Evolutionary conservation across 2,113 vertebrate species (phyloP).

Genomic region (Ptyas mucosa): DNA sequence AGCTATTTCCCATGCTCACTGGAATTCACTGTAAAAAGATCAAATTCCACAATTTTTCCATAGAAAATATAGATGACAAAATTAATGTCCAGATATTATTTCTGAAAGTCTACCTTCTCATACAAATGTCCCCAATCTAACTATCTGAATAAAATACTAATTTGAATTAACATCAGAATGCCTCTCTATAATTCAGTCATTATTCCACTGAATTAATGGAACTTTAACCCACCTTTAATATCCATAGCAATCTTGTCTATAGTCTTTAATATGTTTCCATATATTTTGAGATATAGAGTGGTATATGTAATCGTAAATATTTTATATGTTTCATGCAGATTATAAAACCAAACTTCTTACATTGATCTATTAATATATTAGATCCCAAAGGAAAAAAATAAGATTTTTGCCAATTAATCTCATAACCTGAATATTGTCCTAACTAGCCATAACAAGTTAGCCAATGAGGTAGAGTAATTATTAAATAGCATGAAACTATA

Average conservation of each 20-base stretch:
- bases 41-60: not conserved
- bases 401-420: not conserved
- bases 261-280: not conserved
- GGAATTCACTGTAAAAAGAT: not conserved
- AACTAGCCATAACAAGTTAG: not conserved
- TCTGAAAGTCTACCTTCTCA: not conserved
- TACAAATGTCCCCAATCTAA: not conserved
- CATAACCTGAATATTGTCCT: not conserved
- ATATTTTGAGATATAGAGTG: not conserved
- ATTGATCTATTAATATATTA: not conserved
- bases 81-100: not conserved
- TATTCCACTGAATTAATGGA: not conserved
- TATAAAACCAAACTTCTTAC: not conserved
- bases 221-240: not conserved
- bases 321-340: not conserved
- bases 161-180: not conserved
- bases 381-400: not conserved
- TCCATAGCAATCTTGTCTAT: not conserved
- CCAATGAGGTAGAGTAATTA: not conserved
- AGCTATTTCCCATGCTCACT: not conserved
- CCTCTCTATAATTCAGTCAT: not conserved
- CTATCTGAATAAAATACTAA: not conserved
- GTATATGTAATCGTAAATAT: not conserved
- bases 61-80: not conserved
- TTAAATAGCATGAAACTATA: not conserved